These are phyloP conservation scores for Marmota monax DNA, from an alignment of 2,113 vertebrate species.

Conservation along the genomic window DNA sequence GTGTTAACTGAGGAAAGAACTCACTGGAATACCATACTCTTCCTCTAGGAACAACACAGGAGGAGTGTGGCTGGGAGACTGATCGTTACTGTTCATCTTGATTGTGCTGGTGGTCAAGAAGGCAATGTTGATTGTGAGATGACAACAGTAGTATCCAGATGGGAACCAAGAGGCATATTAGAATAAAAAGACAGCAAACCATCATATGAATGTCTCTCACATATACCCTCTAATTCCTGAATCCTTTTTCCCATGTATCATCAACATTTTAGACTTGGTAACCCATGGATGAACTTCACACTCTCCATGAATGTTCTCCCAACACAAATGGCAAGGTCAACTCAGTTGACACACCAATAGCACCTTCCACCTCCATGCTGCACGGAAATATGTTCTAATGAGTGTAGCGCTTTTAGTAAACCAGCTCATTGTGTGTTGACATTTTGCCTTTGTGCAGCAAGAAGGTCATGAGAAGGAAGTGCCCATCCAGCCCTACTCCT, in stretches of 20 bases:
- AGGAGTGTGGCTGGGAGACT: not conserved
- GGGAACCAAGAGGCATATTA: too few relatives aligned
- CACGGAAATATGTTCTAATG: not conserved
- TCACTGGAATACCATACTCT: rapidly evolving
- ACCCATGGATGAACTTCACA: not conserved
- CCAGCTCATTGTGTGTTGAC: conserved; percentile 31
- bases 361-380: not conserved
- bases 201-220: not conserved
- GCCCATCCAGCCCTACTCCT: conserved; percentile 1
- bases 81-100: too few relatives aligned
- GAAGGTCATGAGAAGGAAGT: conserved; percentile 58
- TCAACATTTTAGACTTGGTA: not conserved
- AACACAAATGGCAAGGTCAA: not conserved
- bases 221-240: rapidly evolving
- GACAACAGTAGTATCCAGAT: rapidly evolving
- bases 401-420: not conserved
- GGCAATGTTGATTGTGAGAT: not conserved
- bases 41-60: not conserved
- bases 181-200: not conserved
- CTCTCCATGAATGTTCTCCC: not conserved
- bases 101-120: not conserved
- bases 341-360: not conserved
- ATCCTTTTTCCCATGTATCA: not conserved
- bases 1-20: not conserved
- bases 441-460: conserved; percentile 27